A percentile compares a stretch with the other conserved stretches of the same genome.
phyloP scores from a whole-genome alignment of 37 sponge, comb jelly and placozoan genomes.

The Mnemiopsis leidyi region DNA sequence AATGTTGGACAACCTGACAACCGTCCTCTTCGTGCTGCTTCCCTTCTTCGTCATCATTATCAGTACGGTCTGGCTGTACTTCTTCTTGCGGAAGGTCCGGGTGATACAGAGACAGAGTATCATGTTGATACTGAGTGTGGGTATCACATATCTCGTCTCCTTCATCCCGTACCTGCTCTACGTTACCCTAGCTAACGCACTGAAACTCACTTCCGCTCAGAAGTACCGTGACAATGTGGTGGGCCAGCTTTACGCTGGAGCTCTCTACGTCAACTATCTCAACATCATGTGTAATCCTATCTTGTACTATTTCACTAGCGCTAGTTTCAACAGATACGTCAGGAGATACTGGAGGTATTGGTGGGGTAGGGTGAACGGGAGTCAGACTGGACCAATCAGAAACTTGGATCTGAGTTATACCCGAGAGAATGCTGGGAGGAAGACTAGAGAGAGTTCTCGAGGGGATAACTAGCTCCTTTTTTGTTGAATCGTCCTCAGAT shows the following conservation, averaged over 20 bases:
- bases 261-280: not conserved
- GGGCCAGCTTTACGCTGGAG: not conserved
- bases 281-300: not conserved
- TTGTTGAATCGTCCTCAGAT: too few relatives aligned
- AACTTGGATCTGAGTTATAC: not conserved
- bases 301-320: not conserved
- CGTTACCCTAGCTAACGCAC: not conserved
- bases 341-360: not conserved
- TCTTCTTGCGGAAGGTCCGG: not conserved
- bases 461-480: too few relatives aligned
- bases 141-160: not conserved
- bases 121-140: not conserved
- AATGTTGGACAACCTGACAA: not conserved
- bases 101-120: not conserved
- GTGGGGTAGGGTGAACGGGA: not conserved
- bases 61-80: not conserved
- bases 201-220: not conserved
- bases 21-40: not conserved
- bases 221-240: not conserved
- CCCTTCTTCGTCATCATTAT: not conserved
- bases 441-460: too few relatives aligned
- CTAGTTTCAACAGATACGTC: not conserved
- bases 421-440: too few relatives aligned
- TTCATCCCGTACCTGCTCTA: not conserved
- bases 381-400: not conserved